Conservation (phyloP, 1,140 invertebrate species). For the Pararge aegeria region DNA sequence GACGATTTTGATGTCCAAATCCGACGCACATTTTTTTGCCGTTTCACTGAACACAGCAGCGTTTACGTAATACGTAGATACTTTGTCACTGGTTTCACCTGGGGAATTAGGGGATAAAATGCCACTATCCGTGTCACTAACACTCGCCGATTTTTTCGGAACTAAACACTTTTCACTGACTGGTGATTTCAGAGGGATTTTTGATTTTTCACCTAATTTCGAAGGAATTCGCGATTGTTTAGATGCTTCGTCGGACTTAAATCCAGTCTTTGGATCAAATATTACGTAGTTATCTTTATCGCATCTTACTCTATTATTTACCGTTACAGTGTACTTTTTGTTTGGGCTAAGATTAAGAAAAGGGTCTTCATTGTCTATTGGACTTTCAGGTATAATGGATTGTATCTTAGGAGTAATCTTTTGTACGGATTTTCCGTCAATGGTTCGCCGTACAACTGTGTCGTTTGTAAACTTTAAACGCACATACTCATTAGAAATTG, state of each 20-base stretch:
- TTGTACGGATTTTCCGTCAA: constrained; percentile 65
- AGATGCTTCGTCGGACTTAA: constrained; percentile 45
- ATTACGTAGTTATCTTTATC: constrained; percentile 79
- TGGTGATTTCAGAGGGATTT: constrained; percentile 57
- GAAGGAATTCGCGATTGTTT: constrained; percentile 44
- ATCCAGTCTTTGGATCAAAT: constrained; percentile 74
- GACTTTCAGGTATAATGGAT: constrained; percentile 76
- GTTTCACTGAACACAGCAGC: constrained; percentile 61
- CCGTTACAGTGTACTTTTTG: constrained; percentile 78
- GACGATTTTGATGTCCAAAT: constrained; percentile 63
- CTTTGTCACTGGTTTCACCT: constrained; percentile 59
- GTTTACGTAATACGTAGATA: constrained; percentile 61
- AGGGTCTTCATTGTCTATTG: constrained; percentile 71
- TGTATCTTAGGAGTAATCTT: constrained; percentile 74
- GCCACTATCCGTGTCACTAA: constrained; percentile 81
- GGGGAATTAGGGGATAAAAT: constrained; percentile 81
- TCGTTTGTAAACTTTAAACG: constrained; percentile 67
- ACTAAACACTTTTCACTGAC: constrained; percentile 47
- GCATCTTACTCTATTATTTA: constrained; percentile 73
- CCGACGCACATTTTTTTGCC: constrained; percentile 51
- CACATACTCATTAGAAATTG: constrained; percentile 75
- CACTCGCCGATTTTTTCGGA: constrained; percentile 55
- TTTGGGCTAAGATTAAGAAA: constrained; percentile 75
- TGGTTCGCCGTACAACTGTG: constrained; percentile 61
- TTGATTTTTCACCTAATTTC: constrained; percentile 55